Base-by-base conservation (phyloP, 1,140 invertebrate genomes). In the Caerostris extrusa region DNA sequence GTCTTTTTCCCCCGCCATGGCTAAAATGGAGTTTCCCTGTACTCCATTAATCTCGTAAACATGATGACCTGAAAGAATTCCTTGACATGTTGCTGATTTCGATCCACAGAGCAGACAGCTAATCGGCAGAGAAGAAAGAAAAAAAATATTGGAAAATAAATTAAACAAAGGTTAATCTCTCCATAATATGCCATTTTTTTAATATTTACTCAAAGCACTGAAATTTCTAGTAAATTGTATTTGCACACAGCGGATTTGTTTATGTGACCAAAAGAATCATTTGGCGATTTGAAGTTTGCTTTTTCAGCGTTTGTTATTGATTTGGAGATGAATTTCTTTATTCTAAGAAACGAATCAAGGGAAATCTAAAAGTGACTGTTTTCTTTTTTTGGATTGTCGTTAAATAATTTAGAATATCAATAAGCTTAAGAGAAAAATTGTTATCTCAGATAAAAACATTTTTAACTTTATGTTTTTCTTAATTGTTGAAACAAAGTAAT, bases 21-120 rank as follows among this genome's bases (percentile, higher is more conserved):
- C 55, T 58, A 58, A 85, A 85, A 85, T 85, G 81, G 81, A 83
- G 17, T 85, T 85, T 85, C 55, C 17, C 17, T 85, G 81, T 83
- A 34, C 14, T 3, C 81, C 56, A 83, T 83, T 83, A 56, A 83
- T 83, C 56, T 83, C 53, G 81, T 83, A 83, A 83, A 83, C 81
- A 83, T 83, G 56, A 83, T 83, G 53, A 57, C 12, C 81, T 17
- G 17, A 57, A 56, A 83, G 56, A 3, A 7, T 57, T n/a, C 53
- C 53, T 55, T 56, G 56, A 83, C 14, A n/a, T 7, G 53, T n/a
- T 83, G 53, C 53, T 83, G 81, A 83, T 83, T 83, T 55, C 17
- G 14, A 19, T 83, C 81, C 5, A 56, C 0, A 19, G 4, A 19
- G 81, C 56, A 83, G 56, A 53, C 81, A 83, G 56, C 57, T 83